Base-by-base conservation (phyloP, 1,140 invertebrate species). In the Leptestheria dahalacensis region DNA sequence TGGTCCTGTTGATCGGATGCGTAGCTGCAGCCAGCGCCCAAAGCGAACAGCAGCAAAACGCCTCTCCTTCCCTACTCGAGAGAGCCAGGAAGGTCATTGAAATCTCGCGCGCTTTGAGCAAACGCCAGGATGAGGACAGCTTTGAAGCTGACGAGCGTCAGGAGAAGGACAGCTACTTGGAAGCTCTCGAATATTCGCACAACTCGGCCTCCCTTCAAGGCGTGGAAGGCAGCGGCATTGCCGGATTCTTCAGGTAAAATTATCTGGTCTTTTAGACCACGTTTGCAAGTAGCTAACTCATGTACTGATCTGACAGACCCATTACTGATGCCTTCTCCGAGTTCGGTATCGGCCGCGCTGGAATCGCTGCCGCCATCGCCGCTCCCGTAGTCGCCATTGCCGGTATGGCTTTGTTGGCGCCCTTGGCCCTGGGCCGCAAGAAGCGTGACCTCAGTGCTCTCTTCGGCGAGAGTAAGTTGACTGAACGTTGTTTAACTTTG, bases 181-280 rank as follows among this genome's bases (percentile, higher is more conserved):
- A 57, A 57, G 61, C 61, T 11, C 56, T 62, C 23, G 61, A 62
- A 57, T 62, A 62, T 49, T 62, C 61, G 15, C 61, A 62, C 10
- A 62, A 62, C 29, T 62, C 61, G 12, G 61, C 54, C 41, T 12
- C 55, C 41, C 23, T 62, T 33, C 61, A 62, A 58, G 61, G 61
- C 18, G 41, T 41, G n/a, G 61, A 62, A 24, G 47, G 25, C 23
- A 29, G 48, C 29, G 48, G 61, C 12, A 57, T 62, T 23, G 48
- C 23, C n/a, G 48, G 41, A 3, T 62, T 62, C 33, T 62, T 62
- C 48, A 46, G 61, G 61, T 62, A 51, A 62, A 23, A 33, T 29
- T 9, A 12, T 46, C n/a, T 9, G n/a, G 2, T 26, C 2, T 41
- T 41, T 41, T 9, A 41, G 6, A 41, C 6, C 6, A 41, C 33